Base-by-base conservation (phyloP, 2,113 vertebrate species). In the Rana temporaria region DNA sequence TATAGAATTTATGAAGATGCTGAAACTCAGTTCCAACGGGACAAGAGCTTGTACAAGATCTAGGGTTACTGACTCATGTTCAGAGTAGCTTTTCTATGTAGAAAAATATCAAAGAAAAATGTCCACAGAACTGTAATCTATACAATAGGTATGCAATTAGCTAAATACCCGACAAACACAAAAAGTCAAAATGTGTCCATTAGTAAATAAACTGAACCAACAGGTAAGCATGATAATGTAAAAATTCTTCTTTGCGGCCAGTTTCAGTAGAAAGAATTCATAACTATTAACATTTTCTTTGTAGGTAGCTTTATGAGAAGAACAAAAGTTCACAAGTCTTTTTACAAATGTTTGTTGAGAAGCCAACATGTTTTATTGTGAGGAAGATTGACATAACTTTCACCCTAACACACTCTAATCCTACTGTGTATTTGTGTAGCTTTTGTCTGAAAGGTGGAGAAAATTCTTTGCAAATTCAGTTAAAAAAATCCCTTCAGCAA, bases 351-450 rank as follows among this genome's bases (percentile, higher is more conserved):
- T 81, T 81, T 81, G 59, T 68, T 19, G 34, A 80, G 66, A 48
- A 80, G 30, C 22, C 55, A 62, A 71, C 32, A 73, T 55, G 59
- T 72, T 81, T 72, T 65, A 64, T 73, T 81, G 79, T 81, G 79
- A 72, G 57, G 68, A 62, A 73, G 68, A 73, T 81, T 81, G 79
- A 81, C 79, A 81, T 72, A 73, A 81, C 68, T 81, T 73, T 81
- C 69, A 64, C 79, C 79, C 19, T 81, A 64, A 81, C 79, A 18
- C 30, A 26, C 68, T 34, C 38, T 81, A 81, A 81, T 81, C 68
- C 68, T 26, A 81, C 57, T 53, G 68, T 64, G 68, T 81, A 81
- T 81, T 81, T 81, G 68, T 72, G 79, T 71, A 72, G 56, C 68
- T 81, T 81, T 81, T 81, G 68, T 81, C 60, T 72, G 79, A 81